Base-by-base conservation (phyloP, 2,113 vertebrate species). In the Zosterops hypoxanthus region DNA sequence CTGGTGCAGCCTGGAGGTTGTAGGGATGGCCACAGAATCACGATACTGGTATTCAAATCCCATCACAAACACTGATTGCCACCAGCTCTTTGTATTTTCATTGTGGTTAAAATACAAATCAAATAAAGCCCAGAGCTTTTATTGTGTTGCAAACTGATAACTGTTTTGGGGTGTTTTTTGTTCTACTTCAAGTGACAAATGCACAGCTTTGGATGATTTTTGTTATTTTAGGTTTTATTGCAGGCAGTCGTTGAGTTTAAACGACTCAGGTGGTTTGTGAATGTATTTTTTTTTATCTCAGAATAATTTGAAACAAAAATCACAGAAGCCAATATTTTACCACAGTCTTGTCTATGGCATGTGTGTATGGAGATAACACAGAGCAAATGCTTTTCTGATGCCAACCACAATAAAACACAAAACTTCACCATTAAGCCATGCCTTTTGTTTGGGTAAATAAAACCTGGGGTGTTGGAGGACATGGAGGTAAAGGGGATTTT, bases 81-180 rank as follows among this genome's bases (percentile, higher is more conserved):
- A 95, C 96, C 95, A 96, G 97, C 97, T 98, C 97, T 97, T 97
- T 97, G 86, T 98, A 93, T 98, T 95, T 96, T 97, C 97, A 96
- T 97, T 97, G 95, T 96, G 96, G 93, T 88, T 83, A 77, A 86
- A 80, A 75, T 70, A 73, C 5, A 63, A 90, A 80, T 69, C 33
- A 64, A 59, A 80, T 50, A 50, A 83, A 92, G 41, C 41, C 23
- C 81, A 70, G 97, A 97, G 87, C 84, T 97, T 97, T 96, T 96
- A 87, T 75, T 97, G 87, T 90, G 93, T 97, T 98, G 96, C 97
- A 93, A 95, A 98, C 87, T 86, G 86, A 69, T 94, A 68, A 46
- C n/a, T 81, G 50, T 33, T 59, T 86, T 44, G 19, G 56, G 60
- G 44, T 34, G 26, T 36, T 73, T 92, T 88, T 88, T 87, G 79